Evolutionary conservation across 2,888 invertebrate species (phyloP).

Genomic region (Cryptocheilus praepositus): DNA sequence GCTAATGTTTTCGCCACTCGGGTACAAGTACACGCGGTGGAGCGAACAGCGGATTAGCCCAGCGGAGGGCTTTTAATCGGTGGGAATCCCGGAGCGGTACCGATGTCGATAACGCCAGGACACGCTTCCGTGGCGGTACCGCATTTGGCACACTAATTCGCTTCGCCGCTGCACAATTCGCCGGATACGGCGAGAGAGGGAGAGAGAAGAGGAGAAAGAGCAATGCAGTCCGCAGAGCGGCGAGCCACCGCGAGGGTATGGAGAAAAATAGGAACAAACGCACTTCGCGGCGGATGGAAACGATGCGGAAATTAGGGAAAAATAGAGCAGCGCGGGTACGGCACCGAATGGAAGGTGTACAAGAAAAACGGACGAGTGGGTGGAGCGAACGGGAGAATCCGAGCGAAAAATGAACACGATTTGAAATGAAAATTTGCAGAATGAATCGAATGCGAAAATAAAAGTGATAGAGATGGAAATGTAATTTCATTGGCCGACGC

Average conservation of each 20-base stretch:
- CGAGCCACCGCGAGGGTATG: background rate
- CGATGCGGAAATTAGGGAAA: too few relatives aligned
- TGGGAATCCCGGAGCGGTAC: conserved; percentile 5
- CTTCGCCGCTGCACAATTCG: conserved; percentile 3
- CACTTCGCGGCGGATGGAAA: background rate
- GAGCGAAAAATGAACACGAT: too few relatives aligned
- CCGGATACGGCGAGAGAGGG: conserved; percentile 11
- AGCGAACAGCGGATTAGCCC: conserved; percentile 2
- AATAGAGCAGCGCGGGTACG: too few relatives aligned
- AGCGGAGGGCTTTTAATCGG: conserved; percentile 5
- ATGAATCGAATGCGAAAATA: too few relatives aligned
- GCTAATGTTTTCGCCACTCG: conserved; percentile 4
- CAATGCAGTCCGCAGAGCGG: background rate
- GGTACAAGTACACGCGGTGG: conserved; percentile 1
- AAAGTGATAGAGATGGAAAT: too few relatives aligned
- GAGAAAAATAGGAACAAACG: background rate
- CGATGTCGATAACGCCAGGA: conserved; percentile 5
- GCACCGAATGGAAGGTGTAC: too few relatives aligned
- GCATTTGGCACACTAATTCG: conserved; percentile 9
- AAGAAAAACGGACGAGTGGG: too few relatives aligned
- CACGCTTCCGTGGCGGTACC: conserved; percentile 4
- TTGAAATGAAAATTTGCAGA: too few relatives aligned
- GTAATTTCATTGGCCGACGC: too few relatives aligned
- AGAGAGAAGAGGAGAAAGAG: background rate
- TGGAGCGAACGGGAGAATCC: too few relatives aligned